Evolutionary conservation across 1,140 invertebrate genomes (phyloP).

Genomic region (Sitodiplosis mosellana): DNA sequence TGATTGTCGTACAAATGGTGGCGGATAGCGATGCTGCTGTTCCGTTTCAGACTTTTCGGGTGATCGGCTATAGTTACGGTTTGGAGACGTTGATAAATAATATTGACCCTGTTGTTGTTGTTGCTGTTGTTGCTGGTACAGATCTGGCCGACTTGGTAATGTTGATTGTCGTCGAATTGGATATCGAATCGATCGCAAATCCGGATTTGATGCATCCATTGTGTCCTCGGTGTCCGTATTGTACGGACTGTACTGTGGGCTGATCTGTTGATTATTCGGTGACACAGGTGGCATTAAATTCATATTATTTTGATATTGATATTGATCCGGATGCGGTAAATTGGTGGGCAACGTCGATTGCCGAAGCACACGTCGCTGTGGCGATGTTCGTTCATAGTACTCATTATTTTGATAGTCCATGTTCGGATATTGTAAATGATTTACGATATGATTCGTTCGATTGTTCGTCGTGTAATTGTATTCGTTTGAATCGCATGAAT

Average conservation of each 20-base stretch:
- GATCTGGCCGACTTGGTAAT: slow-evolving; percentile 18
- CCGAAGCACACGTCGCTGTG: slow-evolving; percentile 17
- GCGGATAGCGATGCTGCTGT: slow-evolving; percentile 11
- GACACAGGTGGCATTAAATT: slow-evolving; percentile 22
- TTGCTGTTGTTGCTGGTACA: slow-evolving; percentile 2
- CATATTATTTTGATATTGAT: slow-evolving; percentile 19
- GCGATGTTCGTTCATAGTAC: neutral
- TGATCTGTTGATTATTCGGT: slow-evolving; percentile 20
- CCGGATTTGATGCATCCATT: slow-evolving; percentile 18
- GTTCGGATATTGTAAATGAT: neutral
- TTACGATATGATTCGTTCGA: no score
- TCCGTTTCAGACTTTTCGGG: slow-evolving; percentile 15
- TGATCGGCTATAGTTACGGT: slow-evolving; percentile 21
- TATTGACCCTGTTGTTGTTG: slow-evolving; percentile 5
- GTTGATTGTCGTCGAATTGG: slow-evolving; percentile 23
- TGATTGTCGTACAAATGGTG: slow-evolving; percentile 22
- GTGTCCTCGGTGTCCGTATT: slow-evolving; percentile 19
- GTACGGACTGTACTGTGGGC: slow-evolving; percentile 21
- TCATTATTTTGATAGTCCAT: slow-evolving; percentile 5
- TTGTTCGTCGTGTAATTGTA: no score
- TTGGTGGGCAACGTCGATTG: slow-evolving; percentile 22
- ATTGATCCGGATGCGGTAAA: slow-evolving; percentile 8
- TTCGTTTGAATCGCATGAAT: no score
- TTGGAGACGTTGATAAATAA: slow-evolving; percentile 24
- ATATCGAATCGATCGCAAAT: slow-evolving; percentile 11